phyloP scores from a whole-genome alignment of 2,888 invertebrate genomes.

The Troides aeacus region DNA sequence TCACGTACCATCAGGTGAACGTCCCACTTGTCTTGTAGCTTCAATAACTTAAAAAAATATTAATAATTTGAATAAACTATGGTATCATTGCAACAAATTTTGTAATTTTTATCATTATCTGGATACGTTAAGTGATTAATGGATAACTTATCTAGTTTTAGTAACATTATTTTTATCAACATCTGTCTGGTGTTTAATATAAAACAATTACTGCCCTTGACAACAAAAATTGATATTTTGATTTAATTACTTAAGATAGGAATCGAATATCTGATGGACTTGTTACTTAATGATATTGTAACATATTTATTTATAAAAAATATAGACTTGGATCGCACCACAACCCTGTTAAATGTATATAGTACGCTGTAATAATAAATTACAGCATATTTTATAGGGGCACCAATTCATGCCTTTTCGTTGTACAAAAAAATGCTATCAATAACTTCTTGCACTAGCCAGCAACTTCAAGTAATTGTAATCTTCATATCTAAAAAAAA shows the following conservation, averaged over 20 bases:
- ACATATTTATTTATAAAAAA: neutral
- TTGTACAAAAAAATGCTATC: too few relatives aligned
- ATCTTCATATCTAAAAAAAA: too few relatives aligned
- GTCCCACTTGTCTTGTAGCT: too few relatives aligned
- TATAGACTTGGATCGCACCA: too few relatives aligned
- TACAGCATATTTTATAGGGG: too few relatives aligned
- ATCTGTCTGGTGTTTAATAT: neutral
- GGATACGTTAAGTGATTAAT: constrained; percentile 1
- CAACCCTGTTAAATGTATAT: too few relatives aligned
- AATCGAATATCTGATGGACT: neutral
- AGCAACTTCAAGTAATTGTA: too few relatives aligned
- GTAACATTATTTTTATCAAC: neutral
- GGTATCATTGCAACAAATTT: constrained; percentile 3
- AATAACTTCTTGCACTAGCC: too few relatives aligned
- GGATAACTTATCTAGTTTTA: constrained; percentile 2
- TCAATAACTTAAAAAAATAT: too few relatives aligned
- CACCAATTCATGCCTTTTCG: too few relatives aligned
- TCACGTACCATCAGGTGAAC: too few relatives aligned
- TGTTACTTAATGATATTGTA: neutral
- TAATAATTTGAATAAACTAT: neutral
- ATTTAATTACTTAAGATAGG: neutral
- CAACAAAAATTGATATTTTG: neutral
- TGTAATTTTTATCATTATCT: constrained; percentile 18
- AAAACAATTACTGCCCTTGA: neutral
- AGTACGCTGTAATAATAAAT: too few relatives aligned